Percentiles rank a stretch among this genome's conserved stretches.
Conservation (phyloP, 2,113 vertebrate genomes). For the Calyptomena viridis region DNA sequence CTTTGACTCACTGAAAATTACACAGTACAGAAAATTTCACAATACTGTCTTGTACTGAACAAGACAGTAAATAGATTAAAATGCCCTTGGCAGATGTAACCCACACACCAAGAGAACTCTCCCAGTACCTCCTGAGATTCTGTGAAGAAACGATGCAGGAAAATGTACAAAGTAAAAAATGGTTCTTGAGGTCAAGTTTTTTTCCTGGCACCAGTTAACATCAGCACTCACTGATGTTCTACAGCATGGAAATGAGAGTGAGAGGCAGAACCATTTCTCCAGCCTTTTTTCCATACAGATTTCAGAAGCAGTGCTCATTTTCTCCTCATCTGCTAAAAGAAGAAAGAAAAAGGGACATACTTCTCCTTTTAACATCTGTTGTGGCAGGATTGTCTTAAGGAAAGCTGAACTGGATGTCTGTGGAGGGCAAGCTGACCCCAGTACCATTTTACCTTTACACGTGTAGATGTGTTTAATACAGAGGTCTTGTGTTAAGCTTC, state of each 20-base stretch:
- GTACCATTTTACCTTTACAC: background rate
- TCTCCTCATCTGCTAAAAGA: background rate
- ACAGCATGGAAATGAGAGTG: background rate
- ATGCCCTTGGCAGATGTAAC: background rate
- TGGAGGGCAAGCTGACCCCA: background rate
- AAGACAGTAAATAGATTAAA: background rate
- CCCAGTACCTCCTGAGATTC: background rate
- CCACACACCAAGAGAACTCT: background rate
- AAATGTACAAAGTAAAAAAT: background rate
- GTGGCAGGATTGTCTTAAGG: background rate
- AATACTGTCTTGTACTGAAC: background rate
- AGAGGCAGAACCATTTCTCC: background rate
- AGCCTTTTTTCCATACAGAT: background rate
- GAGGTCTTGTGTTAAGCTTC: constrained; percentile 19
- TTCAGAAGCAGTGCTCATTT: background rate
- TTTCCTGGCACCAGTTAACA: background rate
- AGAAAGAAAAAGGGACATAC: background rate
- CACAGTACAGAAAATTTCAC: background rate
- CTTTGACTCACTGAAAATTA: background rate
- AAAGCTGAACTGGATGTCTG: constrained; percentile 1
- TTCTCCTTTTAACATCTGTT: background rate
- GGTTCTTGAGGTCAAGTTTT: background rate
- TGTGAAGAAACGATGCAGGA: background rate
- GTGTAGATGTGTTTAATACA: constrained; percentile 22
- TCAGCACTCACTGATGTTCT: background rate